These are phyloP conservation scores for Phataginus tetradactyla DNA, from an alignment of 2,797 vertebrate species.

Conservation along the genomic window DNA sequence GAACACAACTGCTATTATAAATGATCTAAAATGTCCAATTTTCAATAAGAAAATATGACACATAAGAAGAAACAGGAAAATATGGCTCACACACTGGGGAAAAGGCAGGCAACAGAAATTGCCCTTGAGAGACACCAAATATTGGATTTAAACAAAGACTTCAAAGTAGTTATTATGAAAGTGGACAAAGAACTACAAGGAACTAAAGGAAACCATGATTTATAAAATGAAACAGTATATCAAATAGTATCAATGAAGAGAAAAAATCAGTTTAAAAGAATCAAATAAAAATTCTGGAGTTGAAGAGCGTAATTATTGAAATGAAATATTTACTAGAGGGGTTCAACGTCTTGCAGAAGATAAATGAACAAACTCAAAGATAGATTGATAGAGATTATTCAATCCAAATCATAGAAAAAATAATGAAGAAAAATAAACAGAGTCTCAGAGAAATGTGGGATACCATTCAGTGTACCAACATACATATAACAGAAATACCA, in stretches of 20 bases:
- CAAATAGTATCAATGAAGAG: background rate
- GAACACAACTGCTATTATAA: background rate
- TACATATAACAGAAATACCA: background rate
- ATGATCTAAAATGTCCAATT: background rate
- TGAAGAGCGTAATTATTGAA: background rate
- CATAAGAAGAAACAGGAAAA: background rate
- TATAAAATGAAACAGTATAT: background rate
- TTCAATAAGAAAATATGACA: background rate
- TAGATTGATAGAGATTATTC: background rate
- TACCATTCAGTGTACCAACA: background rate
- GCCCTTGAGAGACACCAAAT: background rate
- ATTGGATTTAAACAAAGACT: background rate
- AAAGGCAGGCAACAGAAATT: background rate
- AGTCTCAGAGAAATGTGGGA: background rate
- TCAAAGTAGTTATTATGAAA: background rate
- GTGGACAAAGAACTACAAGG: background rate
- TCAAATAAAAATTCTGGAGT: background rate
- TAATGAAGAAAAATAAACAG: background rate
- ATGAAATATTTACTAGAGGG: background rate
- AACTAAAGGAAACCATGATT: background rate
- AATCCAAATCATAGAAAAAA: background rate
- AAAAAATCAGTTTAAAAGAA: background rate
- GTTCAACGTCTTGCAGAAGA: background rate
- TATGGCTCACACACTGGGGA: background rate
- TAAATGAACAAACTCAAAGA: background rate